phyloP scores from a whole-genome alignment of 2,797 vertebrate genomes.

The Eospalax fontanierii region DNA sequence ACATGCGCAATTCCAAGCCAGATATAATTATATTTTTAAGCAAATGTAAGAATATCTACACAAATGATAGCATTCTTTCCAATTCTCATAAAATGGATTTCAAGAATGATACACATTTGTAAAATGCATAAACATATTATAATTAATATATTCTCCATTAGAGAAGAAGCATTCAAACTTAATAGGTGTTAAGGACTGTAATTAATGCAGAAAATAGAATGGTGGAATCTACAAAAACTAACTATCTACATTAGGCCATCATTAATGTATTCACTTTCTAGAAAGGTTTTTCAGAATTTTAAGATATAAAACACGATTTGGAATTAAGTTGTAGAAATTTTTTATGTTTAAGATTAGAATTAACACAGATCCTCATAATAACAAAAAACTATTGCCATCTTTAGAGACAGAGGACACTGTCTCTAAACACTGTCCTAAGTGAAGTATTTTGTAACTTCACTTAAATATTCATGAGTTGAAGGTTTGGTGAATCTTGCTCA shows the following conservation, averaged over 20 bases:
- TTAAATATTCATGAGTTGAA: conserved; percentile 2
- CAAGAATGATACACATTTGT: neutral
- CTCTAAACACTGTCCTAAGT: no score
- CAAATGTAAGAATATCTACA: neutral
- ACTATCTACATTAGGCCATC: neutral
- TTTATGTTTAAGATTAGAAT: conserved; percentile 23
- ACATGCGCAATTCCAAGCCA: no score
- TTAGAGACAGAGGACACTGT: neutral
- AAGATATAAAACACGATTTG: conserved; percentile 16
- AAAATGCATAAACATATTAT: conserved; percentile 53
- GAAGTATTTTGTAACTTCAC: conserved; percentile 14
- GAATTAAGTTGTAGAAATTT: neutral
- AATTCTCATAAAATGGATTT: neutral
- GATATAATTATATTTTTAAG: no score
- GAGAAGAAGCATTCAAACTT: neutral
- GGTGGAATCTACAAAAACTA: neutral
- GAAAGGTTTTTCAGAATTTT: neutral
- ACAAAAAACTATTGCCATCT: neutral
- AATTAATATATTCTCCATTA: conserved; percentile 5
- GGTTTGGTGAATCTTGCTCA: neutral
- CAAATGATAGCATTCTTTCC: neutral
- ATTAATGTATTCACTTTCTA: neutral
- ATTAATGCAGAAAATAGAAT: conserved; percentile 35
- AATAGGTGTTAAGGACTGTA: neutral
- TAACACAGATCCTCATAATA: neutral